Evolutionary conservation across 2,888 invertebrate genomes (phyloP).

Genomic region (Platycheirus albimanus): DNA sequence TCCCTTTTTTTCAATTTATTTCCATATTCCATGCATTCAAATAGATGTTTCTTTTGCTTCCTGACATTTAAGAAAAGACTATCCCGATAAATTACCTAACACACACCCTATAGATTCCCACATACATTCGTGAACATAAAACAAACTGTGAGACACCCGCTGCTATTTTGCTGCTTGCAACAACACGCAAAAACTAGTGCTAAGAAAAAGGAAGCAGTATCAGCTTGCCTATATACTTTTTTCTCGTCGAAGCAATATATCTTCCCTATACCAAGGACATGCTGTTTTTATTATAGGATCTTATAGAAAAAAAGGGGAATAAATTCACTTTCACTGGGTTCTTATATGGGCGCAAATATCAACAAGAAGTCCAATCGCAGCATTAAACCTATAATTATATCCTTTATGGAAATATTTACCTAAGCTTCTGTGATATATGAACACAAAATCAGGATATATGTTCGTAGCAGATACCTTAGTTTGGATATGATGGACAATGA

Average conservation of each 20-base stretch:
- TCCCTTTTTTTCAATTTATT: constrained; percentile 34
- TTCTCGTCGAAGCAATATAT: neutral
- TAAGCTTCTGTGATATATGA: constrained; percentile 9
- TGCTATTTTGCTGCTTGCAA: constrained; percentile 10
- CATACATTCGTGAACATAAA: constrained; percentile 28
- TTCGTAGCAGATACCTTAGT: no score
- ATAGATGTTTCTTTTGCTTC: neutral
- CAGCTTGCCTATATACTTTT: constrained; percentile 4
- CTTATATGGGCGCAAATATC: constrained; percentile 35
- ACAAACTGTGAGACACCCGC: constrained; percentile 34
- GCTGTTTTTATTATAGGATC: neutral
- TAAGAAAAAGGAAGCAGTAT: neutral
- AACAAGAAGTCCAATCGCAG: constrained; percentile 60
- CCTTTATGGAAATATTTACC: constrained; percentile 67
- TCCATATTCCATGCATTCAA: neutral
- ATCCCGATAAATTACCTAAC: constrained; percentile 53
- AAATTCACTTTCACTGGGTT: constrained; percentile 48
- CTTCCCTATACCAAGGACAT: constrained; percentile 20
- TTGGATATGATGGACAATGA: neutral
- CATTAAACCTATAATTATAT: constrained; percentile 65
- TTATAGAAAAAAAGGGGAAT: constrained; percentile 1
- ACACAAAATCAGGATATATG: neutral
- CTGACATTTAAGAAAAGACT: constrained; percentile 24
- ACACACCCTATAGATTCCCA: constrained; percentile 58
- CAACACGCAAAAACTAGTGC: constrained; percentile 44